Conservation (phyloP, 1,140 invertebrate genomes). For the Conopomorpha cramerella region DNA sequence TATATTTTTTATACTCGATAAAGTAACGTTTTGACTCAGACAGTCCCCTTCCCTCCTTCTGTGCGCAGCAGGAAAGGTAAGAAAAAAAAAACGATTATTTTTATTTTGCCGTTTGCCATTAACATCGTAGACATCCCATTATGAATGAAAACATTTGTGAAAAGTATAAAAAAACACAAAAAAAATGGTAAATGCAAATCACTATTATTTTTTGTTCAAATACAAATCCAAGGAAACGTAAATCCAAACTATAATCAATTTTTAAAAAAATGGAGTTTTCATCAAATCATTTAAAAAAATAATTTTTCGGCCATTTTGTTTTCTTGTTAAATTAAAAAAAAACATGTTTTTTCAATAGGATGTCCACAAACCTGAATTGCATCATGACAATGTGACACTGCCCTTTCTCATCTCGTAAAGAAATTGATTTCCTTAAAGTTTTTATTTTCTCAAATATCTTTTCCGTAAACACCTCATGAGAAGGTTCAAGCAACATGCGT, state of each 20-base stretch:
- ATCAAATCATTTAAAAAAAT: not conserved
- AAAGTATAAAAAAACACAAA: too few relatives aligned
- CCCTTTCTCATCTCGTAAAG: too few relatives aligned
- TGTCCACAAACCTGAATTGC: constrained; percentile 36
- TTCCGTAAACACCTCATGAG: too few relatives aligned
- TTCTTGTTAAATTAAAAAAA: not conserved
- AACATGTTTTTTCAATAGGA: constrained; percentile 25
- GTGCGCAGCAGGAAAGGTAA: constrained; percentile 53
- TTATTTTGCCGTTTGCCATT: constrained; percentile 28
- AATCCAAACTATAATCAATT: not conserved
- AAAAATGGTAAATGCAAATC: too few relatives aligned
- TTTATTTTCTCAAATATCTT: too few relatives aligned
- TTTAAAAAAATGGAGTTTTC: not conserved
- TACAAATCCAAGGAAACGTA: not conserved
- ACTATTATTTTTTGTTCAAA: not conserved
- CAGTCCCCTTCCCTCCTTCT: constrained; percentile 48
- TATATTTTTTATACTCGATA: constrained; percentile 38
- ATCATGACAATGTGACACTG: constrained; percentile 61
- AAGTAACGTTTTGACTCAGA: constrained; percentile 41
- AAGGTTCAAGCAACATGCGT: too few relatives aligned
- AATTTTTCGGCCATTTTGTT: not conserved
- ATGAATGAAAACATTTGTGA: constrained; percentile 10
- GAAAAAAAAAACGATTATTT: constrained; percentile 52
- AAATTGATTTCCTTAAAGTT: too few relatives aligned
- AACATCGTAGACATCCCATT: constrained; percentile 35